These are phyloP conservation scores for Pandemis corylana DNA, from an alignment of 2,888 invertebrate genomes.

Conservation along the genomic window DNA sequence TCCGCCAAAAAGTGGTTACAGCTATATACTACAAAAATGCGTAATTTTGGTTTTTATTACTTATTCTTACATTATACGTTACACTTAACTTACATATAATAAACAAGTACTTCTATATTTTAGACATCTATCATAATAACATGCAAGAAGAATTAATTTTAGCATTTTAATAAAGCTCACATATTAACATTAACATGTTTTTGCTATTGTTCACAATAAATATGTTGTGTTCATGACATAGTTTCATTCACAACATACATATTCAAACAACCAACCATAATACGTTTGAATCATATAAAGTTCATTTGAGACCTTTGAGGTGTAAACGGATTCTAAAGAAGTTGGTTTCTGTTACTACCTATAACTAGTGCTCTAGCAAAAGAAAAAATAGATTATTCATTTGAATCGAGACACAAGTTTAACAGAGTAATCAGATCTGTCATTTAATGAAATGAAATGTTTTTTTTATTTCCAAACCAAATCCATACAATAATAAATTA, in stretches of 20 bases:
- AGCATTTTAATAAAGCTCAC: neutral
- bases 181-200: no score
- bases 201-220: neutral
- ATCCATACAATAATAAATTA: no score
- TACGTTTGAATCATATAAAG: neutral
- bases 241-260: neutral
- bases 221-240: neutral
- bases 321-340: neutral
- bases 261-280: neutral
- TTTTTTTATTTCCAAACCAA: no score
- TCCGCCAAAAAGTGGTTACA: neutral
- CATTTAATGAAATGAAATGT: no score
- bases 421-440: no score
- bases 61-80: neutral
- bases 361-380: neutral
- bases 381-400: no score
- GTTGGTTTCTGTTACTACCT: neutral
- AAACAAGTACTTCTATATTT: neutral
- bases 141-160: neutral
- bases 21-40: neutral
- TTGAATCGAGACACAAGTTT: no score
- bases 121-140: neutral
- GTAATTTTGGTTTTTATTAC: neutral
- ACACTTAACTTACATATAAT: neutral
- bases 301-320: neutral